Evolutionary conservation across 2,113 vertebrate species (phyloP).

Genomic region (Coptodon rendalli): DNA sequence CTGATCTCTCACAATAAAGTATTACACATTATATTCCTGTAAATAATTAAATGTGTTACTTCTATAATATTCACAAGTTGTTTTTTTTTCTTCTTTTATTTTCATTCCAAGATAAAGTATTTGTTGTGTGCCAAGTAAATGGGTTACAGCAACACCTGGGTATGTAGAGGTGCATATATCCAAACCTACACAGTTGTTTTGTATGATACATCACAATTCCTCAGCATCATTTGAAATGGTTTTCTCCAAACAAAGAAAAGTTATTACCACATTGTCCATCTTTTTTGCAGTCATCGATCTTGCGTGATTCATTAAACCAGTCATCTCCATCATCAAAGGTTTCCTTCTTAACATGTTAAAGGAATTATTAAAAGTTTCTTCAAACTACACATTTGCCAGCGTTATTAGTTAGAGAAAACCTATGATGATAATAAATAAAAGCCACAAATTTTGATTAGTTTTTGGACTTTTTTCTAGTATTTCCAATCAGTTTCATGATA

Average conservation of each 20-base stretch:
- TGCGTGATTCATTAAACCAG: not conserved
- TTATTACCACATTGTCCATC: not conserved
- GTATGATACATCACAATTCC: not conserved
- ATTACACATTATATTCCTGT: not conserved
- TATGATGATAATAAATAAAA: not conserved
- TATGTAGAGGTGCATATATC: not conserved
- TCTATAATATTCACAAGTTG: not conserved
- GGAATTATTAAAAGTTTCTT: not conserved
- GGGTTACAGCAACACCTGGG: not conserved
- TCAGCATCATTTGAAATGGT: not conserved
- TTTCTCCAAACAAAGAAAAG: not conserved
- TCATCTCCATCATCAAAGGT: not conserved
- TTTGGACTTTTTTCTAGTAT: not conserved
- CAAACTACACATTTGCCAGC: not conserved
- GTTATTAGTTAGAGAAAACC: not conserved
- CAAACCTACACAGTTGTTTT: not conserved
- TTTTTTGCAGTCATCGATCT: not conserved
- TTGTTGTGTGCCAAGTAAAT: not conserved
- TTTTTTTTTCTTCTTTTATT: not conserved
- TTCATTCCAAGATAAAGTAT: not conserved
- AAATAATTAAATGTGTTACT: not conserved
- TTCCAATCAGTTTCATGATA: not conserved
- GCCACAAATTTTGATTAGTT: not conserved
- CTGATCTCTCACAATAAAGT: not conserved
- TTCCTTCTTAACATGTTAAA: not conserved